These are phyloP conservation scores for Hemichromis elongatus DNA, from an alignment of 2,113 vertebrate genomes.

Conservation along the genomic window DNA sequence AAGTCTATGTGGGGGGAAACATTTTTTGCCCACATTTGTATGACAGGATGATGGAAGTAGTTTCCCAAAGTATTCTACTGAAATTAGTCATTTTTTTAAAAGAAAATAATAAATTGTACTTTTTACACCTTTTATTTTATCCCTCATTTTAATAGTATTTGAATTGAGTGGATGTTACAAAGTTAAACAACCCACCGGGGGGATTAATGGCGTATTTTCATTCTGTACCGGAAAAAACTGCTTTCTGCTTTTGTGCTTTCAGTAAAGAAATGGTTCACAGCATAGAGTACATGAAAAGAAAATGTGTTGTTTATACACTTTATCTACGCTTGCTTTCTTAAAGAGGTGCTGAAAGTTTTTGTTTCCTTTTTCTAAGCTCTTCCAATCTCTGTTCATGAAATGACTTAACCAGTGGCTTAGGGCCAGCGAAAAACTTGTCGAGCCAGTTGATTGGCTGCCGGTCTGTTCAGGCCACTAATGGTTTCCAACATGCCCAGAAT, in stretches of 20 bases:
- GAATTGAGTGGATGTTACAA: background rate
- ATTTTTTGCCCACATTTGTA: no score
- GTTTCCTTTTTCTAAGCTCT: background rate
- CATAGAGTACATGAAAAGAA: background rate
- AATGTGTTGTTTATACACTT: background rate
- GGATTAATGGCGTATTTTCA: background rate
- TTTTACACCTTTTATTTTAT: no score
- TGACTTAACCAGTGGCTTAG: background rate
- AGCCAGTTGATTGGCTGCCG: background rate
- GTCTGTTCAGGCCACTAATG: background rate
- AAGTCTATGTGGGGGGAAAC: no score
- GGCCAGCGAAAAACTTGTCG: background rate
- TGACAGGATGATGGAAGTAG: no score
- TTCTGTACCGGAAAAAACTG: background rate
- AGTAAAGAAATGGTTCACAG: background rate
- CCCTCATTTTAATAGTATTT: no score
- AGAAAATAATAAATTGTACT: no score
- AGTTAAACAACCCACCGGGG: background rate
- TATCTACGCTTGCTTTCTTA: rapidly evolving
- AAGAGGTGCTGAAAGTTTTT: background rate
- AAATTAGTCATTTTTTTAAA: no score
- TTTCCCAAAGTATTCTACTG: no score
- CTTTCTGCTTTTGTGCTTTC: no score
- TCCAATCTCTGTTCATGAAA: rapidly evolving
- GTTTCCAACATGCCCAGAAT: background rate